Base-by-base conservation (phyloP, 2,113 vertebrate species). In the Axis porcinus region DNA sequence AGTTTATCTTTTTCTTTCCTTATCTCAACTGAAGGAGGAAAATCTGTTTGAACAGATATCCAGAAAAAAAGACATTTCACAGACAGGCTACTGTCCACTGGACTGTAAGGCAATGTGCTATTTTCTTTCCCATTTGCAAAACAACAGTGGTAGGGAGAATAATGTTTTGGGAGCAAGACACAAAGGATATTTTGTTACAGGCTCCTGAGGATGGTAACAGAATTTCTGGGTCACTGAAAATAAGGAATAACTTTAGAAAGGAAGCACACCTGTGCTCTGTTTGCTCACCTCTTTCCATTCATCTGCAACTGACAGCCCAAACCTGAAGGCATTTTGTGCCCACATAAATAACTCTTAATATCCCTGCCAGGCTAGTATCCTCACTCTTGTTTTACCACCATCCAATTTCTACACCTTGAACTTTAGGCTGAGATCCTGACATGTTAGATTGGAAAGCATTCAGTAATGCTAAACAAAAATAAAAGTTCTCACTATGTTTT, bases 191-290 rank as follows among this genome's bases (percentile, higher is more conserved):
- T 96, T 86, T 94, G 91, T 98, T 98, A 90, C 95, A 89, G n/a
- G 47, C 40, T 97, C 58, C 89, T 91, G 45, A 92, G 78, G 79
- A 95, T 67, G 30, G 91, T 93, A 79, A 93, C 78, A 96, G 70
- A 55, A 87, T 95, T 98, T 98, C 94, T 98, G 74, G 97, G 97
- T 98, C 97, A 98, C 52, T 47, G 83, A 96, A 97, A 97, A 93
- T 58, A 82, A 96, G 58, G 88, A 96, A 86, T 86, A 96, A 93
- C 21, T 92, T 96, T 57, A 97, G 70, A 79, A 33, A 94, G 50
- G 58, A 87, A 84, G 96, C 64, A 94, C 52, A 58, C 40, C 25
- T 62, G 74, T 55, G 93, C 60, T 67, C 81, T 96, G 28, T 23
- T 54, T 89, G 76, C 50, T 70, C 47, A 10, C 21, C 16, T 0